phyloP scores from a whole-genome alignment of 1,140 invertebrate genomes.

The Archegozetes longisetosus region DNA sequence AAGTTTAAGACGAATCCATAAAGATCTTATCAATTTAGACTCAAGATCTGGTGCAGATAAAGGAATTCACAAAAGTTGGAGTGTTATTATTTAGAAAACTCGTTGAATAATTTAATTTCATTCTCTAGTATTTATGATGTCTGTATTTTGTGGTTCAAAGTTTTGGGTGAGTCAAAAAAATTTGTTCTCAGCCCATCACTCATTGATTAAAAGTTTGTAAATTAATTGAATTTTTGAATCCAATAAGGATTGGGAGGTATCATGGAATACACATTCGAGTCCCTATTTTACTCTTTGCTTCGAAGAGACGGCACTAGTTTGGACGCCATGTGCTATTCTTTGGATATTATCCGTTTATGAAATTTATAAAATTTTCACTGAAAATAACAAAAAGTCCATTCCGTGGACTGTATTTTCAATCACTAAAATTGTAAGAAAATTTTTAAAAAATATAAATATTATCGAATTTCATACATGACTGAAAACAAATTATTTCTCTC shows the following conservation, averaged over 20 bases:
- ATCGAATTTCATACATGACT: neutral
- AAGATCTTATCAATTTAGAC: too few species aligned
- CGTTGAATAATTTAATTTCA: too few species aligned
- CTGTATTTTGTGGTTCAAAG: too few species aligned
- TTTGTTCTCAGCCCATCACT: too few species aligned
- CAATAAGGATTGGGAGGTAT: constrained; percentile 44
- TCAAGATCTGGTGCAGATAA: too few species aligned
- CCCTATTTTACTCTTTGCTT: constrained; percentile 75
- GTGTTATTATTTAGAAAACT: too few species aligned
- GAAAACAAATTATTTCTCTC: neutral
- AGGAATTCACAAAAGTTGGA: too few species aligned
- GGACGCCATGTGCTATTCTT: constrained; percentile 70
- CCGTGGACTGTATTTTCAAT: neutral
- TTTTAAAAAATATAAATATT: neutral
- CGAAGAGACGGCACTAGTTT: constrained; percentile 67
- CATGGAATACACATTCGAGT: constrained; percentile 53
- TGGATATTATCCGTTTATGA: constrained; percentile 38
- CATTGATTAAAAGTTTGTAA: too few species aligned
- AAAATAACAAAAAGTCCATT: neutral
- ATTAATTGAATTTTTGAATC: too few species aligned
- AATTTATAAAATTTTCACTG: neutral
- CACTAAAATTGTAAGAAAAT: neutral
- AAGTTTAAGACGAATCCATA: too few species aligned
- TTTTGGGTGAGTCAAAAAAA: too few species aligned
- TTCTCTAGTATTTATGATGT: too few species aligned